phyloP scores from a whole-genome alignment of 2,797 vertebrate genomes.

The Phyllotis vaccarum region DNA sequence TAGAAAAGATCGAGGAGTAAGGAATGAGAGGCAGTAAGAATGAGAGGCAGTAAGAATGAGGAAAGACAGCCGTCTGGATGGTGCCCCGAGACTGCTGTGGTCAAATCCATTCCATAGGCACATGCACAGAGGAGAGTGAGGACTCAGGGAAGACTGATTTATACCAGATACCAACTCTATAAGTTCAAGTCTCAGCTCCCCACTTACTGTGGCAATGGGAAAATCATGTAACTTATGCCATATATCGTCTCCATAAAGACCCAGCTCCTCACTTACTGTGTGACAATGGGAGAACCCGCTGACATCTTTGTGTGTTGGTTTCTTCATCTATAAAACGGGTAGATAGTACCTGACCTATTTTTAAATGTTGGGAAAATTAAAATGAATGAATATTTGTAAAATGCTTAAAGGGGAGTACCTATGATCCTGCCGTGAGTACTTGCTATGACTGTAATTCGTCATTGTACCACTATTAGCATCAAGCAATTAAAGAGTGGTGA shows the following conservation, averaged over 20 bases:
- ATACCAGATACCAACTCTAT: neutral
- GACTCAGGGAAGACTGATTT: neutral
- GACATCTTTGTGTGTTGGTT: neutral
- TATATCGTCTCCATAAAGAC: neutral
- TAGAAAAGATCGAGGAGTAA: neutral
- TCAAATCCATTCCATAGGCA: neutral
- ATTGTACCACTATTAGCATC: neutral
- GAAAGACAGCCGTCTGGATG: neutral
- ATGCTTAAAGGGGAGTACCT: neutral
- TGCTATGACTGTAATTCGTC: neutral
- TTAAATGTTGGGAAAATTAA: neutral
- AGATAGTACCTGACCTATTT: neutral
- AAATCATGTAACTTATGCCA: neutral
- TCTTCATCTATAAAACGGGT: neutral
- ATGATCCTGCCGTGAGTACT: neutral
- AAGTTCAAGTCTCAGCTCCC: neutral
- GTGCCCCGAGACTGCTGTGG: neutral
- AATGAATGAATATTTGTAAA: conserved; percentile 2
- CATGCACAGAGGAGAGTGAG: neutral
- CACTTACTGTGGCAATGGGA: neutral
- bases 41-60: neutral
- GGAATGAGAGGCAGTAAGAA: neutral
- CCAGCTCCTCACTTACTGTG: neutral
- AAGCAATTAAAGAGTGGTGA: neutral
- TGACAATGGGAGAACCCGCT: neutral